phyloP scores from a whole-genome alignment of 2,797 vertebrate species.

The Sebastolobus alascanus region DNA sequence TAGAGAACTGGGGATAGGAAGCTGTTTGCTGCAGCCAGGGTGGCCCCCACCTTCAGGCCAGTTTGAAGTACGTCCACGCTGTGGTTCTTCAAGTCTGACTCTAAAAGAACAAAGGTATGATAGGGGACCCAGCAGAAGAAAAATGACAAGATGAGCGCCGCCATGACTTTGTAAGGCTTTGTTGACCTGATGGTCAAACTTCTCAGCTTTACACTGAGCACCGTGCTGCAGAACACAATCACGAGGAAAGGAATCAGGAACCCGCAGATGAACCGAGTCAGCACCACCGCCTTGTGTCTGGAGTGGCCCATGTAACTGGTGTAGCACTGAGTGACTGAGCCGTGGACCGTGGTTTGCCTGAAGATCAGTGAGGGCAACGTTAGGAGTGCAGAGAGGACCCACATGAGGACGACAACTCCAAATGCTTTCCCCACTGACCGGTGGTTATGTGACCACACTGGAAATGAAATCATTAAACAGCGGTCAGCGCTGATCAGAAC shows the following conservation, averaged over 20 bases:
- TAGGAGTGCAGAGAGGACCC: slow-evolving; percentile 85
- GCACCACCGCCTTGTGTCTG: slow-evolving; percentile 67
- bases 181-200: slow-evolving; percentile 82
- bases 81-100: slow-evolving; percentile 70
- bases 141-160: slow-evolving; percentile 89
- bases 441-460: slow-evolving; percentile 92
- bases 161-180: slow-evolving; percentile 92
- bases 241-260: slow-evolving; percentile 88
- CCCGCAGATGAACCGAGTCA: slow-evolving; percentile 86
- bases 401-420: slow-evolving; percentile 78
- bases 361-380: slow-evolving; percentile 88
- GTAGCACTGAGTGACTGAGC: slow-evolving; percentile 80
- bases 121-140: slow-evolving; percentile 94
- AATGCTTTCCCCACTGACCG: slow-evolving; percentile 79
- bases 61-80: slow-evolving; percentile 69
- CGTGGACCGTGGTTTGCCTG: slow-evolving; percentile 75
- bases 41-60: slow-evolving; percentile 85
- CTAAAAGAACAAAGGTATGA: slow-evolving; percentile 88
- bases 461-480: slow-evolving; percentile 87
- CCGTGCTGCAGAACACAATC: slow-evolving; percentile 86
- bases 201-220: slow-evolving; percentile 86
- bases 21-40: slow-evolving; percentile 89
- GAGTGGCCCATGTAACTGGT: slow-evolving; percentile 76
- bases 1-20: slow-evolving; percentile 93
- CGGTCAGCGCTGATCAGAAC: slow-evolving; percentile 91